Base-by-base conservation (phyloP, 1,140 invertebrate species). In the Micrasema minimum region DNA sequence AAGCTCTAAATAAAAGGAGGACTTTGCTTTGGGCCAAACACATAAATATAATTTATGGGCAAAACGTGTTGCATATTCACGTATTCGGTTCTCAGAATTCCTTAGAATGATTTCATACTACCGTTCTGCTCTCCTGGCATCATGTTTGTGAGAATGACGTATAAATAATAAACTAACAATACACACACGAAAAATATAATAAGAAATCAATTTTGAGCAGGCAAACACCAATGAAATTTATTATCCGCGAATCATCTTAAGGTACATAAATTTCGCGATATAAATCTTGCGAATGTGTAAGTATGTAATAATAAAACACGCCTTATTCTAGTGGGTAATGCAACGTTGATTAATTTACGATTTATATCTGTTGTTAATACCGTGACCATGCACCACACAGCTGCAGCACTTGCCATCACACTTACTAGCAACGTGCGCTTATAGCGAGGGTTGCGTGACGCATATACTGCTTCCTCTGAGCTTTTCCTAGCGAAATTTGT, bases 21-120 rank as follows among this genome's bases (percentile, higher is more conserved):
- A 12, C 51, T 53, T 14, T 12, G 51, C 26, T 53, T 53, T 23
- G 11, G 11, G 22, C 14, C 26, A 31, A 31, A 53, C 26, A 31
- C 26, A 14, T 31, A 2, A 11, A 14, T 48, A 14, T 26, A 53
- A 14, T 26, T 53, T 26, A 31, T 31, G 14, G 48, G 51, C 51
- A 31, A 53, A 23, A 53, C 51, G 51, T 14, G 51, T 53, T 31
- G 51, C 22, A 14, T 31, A 53, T 53, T 53, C 10, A 12, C 51
- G 23, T 31, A 1, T 53, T 26, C 22, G 43, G n/a, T 46, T 46
- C 43, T n/a, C 43, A n/a, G 43, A 46, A 46, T 46, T n/a, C 11
- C 5, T 31, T 4, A n/a, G 43, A n/a, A n/a, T 46, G 43, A 46
- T 46, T 46, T 53, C n/a, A 53, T 23, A n/a, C 22, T n/a, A 23